Evolutionary conservation across 2,797 vertebrate species (phyloP).

Genomic region (Chaetophractus vellerosus): DNA sequence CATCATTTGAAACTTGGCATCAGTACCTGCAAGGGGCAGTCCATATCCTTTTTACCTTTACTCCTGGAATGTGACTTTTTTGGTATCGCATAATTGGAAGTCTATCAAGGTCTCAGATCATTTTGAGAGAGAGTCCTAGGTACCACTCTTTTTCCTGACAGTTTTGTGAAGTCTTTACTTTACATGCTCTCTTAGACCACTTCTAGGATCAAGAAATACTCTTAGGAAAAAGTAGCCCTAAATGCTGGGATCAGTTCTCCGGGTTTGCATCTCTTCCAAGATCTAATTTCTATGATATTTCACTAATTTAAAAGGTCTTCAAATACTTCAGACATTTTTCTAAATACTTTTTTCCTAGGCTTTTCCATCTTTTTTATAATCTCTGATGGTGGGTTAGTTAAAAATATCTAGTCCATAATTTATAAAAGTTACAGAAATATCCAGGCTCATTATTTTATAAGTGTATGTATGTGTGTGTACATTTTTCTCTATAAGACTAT

Average conservation of each 20-base stretch:
- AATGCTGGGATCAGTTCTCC: background rate
- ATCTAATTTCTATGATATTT: background rate
- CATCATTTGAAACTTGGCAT: background rate
- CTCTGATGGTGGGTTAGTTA: background rate
- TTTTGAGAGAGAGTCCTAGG: background rate
- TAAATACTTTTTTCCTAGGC: background rate
- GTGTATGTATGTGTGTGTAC: background rate
- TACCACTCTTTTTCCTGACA: background rate
- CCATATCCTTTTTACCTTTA: background rate
- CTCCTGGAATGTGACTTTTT: background rate
- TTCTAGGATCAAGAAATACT: background rate
- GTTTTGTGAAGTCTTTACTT: background rate
- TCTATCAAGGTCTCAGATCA: background rate
- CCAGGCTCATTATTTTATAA: background rate
- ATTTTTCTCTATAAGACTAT: background rate
- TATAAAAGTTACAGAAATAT: background rate
- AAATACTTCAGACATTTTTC: background rate
- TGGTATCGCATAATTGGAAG: background rate
- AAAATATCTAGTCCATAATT: background rate
- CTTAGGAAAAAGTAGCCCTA: background rate
- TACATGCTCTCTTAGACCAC: background rate
- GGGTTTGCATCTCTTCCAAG: background rate
- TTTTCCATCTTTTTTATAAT: background rate
- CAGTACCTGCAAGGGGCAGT: background rate
- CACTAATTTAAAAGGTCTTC: background rate